Evolutionary conservation across 2,113 vertebrate species (phyloP).

Genomic region (Bubo bubo): DNA sequence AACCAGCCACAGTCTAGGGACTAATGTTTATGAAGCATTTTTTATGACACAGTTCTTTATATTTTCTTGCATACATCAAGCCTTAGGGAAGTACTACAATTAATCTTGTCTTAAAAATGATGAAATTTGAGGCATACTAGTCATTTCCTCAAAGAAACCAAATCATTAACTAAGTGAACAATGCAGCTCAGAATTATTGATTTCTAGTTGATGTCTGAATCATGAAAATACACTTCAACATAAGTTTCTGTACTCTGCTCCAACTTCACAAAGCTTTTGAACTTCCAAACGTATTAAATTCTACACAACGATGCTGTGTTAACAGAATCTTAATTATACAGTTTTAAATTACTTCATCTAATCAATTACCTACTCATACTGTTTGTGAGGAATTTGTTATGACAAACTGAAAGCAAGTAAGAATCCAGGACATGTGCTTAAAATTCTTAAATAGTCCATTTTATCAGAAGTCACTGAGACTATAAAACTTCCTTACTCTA

Average conservation of each 20-base stretch:
- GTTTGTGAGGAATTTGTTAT: neutral
- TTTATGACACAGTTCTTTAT: neutral
- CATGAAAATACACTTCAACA: neutral
- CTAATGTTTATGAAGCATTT: neutral
- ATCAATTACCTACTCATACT: neutral
- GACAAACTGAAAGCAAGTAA: neutral
- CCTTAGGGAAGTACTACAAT: neutral
- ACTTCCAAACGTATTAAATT: neutral
- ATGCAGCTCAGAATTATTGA: neutral
- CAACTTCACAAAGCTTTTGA: neutral
- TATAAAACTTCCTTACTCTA: neutral
- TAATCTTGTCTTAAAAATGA: neutral
- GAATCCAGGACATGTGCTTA: neutral
- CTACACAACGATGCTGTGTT: rapidly evolving
- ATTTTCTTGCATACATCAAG: neutral
- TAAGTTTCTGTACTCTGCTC: neutral
- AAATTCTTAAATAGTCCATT: neutral
- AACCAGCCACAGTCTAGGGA: neutral
- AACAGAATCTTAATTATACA: neutral
- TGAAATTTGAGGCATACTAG: neutral
- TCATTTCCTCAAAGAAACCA: neutral
- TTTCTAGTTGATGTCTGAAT: neutral
- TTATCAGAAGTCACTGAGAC: neutral
- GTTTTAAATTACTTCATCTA: neutral
- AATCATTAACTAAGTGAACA: neutral